Percentiles rank a stretch among this genome's conserved stretches.
Evolutionary conservation across 2,113 vertebrate genomes (phyloP).

Genomic region (Maccullochella peelii): DNA sequence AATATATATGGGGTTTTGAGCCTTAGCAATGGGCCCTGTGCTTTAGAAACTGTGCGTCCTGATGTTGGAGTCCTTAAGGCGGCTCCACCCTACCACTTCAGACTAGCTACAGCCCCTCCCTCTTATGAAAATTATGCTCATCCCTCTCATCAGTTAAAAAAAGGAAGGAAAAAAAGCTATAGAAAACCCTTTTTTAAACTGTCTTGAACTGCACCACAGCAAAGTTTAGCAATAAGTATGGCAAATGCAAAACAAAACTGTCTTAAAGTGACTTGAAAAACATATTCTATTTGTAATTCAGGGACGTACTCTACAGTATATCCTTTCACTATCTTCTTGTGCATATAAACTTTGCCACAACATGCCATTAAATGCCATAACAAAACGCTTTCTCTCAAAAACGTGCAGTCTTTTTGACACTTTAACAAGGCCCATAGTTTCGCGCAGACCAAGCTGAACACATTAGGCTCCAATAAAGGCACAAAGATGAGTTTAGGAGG

Average conservation of each 20-base stretch:
- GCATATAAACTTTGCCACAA: neutral
- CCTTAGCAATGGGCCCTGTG: neutral
- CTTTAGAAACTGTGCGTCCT: slow-evolving; percentile 24
- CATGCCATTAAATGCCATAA: neutral
- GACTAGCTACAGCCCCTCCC: slow-evolving; percentile 59
- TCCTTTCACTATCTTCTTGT: neutral
- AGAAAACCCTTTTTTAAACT: neutral
- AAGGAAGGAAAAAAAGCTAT: neutral
- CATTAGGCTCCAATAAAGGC: slow-evolving; percentile 24
- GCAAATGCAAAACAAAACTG: neutral
- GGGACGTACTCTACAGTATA: neutral
- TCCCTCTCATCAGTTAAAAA: slow-evolving; percentile 56
- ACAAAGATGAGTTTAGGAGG: slow-evolving; percentile 49
- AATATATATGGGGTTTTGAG: neutral
- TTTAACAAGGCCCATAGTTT: slow-evolving; percentile 43
- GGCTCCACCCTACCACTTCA: slow-evolving; percentile 80
- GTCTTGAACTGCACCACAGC: slow-evolving; percentile 11
- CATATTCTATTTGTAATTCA: neutral
- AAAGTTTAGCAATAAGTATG: neutral
- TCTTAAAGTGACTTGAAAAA: neutral
- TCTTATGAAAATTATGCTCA: slow-evolving; percentile 56
- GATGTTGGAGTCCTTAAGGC: slow-evolving; percentile 53
- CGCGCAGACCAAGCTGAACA: slow-evolving; percentile 22
- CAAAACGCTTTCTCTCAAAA: neutral
- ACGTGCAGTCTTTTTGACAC: neutral